Conservation (phyloP, 2,888 invertebrate species). For the Agriopis marginaria region DNA sequence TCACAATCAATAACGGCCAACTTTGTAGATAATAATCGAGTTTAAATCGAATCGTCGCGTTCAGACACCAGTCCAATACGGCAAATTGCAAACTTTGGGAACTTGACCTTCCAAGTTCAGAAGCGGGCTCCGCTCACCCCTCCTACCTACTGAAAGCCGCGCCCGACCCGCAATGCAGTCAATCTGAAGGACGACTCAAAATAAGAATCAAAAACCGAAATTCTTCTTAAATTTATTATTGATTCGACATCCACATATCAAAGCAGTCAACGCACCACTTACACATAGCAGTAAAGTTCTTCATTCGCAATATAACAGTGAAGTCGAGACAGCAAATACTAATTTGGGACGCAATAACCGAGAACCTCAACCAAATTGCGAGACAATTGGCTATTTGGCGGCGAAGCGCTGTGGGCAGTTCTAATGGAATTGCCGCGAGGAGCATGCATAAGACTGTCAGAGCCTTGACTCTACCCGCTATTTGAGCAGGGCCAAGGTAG, state of each 20-base stretch:
- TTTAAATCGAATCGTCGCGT: constrained; percentile 57
- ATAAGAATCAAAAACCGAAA: constrained; percentile 57
- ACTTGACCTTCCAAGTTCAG: constrained; percentile 81
- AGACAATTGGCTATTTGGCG: constrained; percentile 63
- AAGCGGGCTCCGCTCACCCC: constrained; percentile 57
- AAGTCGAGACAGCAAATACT: constrained; percentile 52
- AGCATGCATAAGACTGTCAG: constrained; percentile 60
- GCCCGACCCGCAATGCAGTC: constrained; percentile 80
- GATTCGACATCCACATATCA: constrained; percentile 38
- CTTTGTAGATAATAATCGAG: constrained; percentile 44
- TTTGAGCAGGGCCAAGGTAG: constrained; percentile 70
- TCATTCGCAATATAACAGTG: constrained; percentile 46
- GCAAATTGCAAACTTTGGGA: constrained; percentile 69
- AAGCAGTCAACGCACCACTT: constrained; percentile 52
- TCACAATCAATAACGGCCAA: constrained; percentile 30
- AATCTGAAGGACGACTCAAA: constrained; percentile 70
- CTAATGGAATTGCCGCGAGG: constrained; percentile 60
- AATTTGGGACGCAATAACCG: constrained; percentile 54
- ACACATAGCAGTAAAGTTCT: constrained; percentile 30
- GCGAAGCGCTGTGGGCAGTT: constrained; percentile 52
- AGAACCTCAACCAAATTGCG: constrained; percentile 49
- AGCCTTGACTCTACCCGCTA: constrained; percentile 69
- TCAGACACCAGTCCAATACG: constrained; percentile 65
- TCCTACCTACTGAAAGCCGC: constrained; percentile 53
- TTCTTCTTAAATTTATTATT: constrained; percentile 49